Evolutionary conservation across 30 jellyfish, hydroid and myxozoan genomes (phyloP), one percentile per base, ranked within the genome.

Genomic region (Haliclystus octoradiatus): DNA sequence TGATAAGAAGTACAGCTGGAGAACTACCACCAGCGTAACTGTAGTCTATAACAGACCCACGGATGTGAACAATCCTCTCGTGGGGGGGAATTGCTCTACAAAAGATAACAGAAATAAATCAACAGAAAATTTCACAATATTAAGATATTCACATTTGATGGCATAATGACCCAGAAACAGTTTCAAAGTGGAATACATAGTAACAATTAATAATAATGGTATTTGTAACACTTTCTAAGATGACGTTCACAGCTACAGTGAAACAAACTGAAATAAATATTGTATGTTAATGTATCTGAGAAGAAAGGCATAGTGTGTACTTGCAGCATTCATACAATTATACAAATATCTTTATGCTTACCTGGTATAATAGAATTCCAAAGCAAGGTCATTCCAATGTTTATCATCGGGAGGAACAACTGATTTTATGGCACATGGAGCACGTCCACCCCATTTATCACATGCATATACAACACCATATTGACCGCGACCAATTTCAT

Each of bases 391-490:
- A 73, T 89, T 89, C 98, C 98, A 89, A 63, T 89, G 98, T 46
- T 89, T 89, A 62, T 89, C 98, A 67, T 89, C 98, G 5, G 98
- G 98, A 3, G 98, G 98, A 2, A 89, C 98, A 66, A 89, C 98
- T 33, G 98, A 89, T 53, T 89, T 89, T 3, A 89, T 91, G 29
- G 98, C 98, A 68, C 98, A 89, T 12, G 98, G 98, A 19, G 94
- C 98, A 61, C 66, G 74, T 0, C 98, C 98, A 71, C 98, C 98
- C 98, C 98, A 89, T 52, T 89, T 89, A 62, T 89, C 98, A 68
- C 98, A 89, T 1, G 98, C 98, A 81, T 89, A 89, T 22, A 89
- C 98, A 66, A 89, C 98, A 62, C 98, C 98, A 75, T 89, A 89
- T 75, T 89, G 98, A 3, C 98, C 98, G 7, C 98, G 85, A 2